Evolutionary conservation across 2,797 vertebrate genomes (phyloP), one percentile per base, ranked within the genome.

Genomic region (Melanotaenia pygmaea): DNA sequence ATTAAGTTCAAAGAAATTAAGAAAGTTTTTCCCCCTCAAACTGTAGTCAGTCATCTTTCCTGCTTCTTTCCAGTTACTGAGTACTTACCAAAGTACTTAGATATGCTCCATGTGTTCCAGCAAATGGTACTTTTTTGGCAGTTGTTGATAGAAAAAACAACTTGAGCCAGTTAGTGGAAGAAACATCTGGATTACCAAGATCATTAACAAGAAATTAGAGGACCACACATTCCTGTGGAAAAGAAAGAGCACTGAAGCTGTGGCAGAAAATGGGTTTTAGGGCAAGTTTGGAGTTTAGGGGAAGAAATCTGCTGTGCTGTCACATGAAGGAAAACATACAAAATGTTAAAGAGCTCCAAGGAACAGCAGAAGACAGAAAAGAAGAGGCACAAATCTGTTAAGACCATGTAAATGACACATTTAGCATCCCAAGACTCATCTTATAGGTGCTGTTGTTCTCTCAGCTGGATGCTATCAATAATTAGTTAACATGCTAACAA

Each of bases 141-240:
- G 65, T n/a, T 3, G 8, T 40, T 60, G 65, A 59, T 0, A 22
- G 20, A 24, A 16, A 35, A 71, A 73, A 67, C 2, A 59, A 61
- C 57, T 56, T 0, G 54, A 74, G 50, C 5, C n/a, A 77, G 35
- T 53, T 66, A 8, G 59, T 24, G 64, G 53, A 66, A 64, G 65
- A 60, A 77, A 74, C 75, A 73, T 77, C 82, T 61, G 79, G 74
- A 72, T 68, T 38, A 70, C 47, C 74, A 47, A 13, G 59, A 61
- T 62, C 64, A 66, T 77, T 65, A 82, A 22, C 30, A 61, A 63
- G 51, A 50, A 63, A 64, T 13, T 59, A 22, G 1, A 70, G 62
- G 2, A 6, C 20, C 58, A 37, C 18, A 37, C 50, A 47, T 73
- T 75, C 74, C 63, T 57, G 71, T 24, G 74, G 61, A 69, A 24